phyloP scores from a whole-genome alignment of 2,888 invertebrate genomes.

The Hartigia nigra region DNA sequence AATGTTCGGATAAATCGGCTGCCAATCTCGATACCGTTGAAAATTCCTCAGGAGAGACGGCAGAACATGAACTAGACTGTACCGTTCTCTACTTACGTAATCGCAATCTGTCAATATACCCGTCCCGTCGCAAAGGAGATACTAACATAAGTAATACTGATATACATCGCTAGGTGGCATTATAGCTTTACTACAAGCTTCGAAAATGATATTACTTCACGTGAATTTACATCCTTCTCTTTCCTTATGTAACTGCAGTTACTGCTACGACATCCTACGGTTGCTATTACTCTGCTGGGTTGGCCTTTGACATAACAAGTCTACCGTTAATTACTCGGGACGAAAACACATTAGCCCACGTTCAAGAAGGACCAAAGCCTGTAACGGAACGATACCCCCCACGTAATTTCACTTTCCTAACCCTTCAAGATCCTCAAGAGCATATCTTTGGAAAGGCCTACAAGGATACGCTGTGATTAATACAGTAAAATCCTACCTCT shows the following conservation, averaged over 20 bases:
- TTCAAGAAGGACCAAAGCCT: neutral
- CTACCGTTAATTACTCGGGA: constrained; percentile 22
- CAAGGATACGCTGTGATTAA: neutral
- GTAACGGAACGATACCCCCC: neutral
- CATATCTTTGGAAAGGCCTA: neutral
- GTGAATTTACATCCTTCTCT: neutral
- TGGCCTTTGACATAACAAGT: constrained; percentile 11
- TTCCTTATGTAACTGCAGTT: neutral
- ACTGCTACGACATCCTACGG: neutral
- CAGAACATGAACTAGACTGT: neutral
- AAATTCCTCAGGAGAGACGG: neutral
- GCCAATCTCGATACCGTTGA: constrained; percentile 13
- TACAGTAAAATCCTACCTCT: neutral
- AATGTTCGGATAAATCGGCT: constrained; percentile 19
- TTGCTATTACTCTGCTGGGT: neutral
- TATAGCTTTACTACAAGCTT: neutral
- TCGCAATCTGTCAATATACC: neutral
- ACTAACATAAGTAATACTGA: neutral
- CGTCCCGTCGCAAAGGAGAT: neutral
- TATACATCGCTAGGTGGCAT: neutral
- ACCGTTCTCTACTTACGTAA: neutral
- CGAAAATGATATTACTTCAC: neutral
- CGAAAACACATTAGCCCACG: constrained; percentile 18
- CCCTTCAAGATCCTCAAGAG: neutral
- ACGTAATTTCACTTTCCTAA: neutral